Base-by-base conservation (phyloP, 2,113 vertebrate species). In the Agelaius tricolor region DNA sequence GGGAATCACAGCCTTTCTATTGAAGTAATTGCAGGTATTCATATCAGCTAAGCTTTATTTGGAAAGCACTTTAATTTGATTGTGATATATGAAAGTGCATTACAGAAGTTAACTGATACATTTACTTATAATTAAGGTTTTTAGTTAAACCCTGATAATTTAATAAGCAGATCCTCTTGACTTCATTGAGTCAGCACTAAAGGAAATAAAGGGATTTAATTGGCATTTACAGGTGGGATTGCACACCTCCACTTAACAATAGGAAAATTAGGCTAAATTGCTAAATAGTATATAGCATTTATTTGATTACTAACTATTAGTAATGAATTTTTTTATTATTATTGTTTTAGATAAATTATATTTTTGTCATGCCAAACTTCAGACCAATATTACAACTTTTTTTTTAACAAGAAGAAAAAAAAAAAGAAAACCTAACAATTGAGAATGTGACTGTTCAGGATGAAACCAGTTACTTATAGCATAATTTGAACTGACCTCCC, bases 401-500 rank as follows among this genome's bases (percentile, higher is more conserved):
- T 89, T 77, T 78, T 55, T 18, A 80, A 39, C 6, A 35, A 41
- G 22, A 3, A 57, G 30, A 4, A 22, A 31, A 27, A 71, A 39
- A 27, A 71, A 63, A 28, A 16, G 3, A 24, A 10, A 77, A 3
- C 13, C 22, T 76, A 35, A 28, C 23, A 88, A 71, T 6, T 69
- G 63, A 90, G 22, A 31, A 83, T 73, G 23, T 83, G 43, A 90
- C 75, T 86, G 82, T 76, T 90, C 54, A 83, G 39, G 43, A 85
- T 90, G 75, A 90, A 93, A 94, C 4, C 59, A 51, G n/a, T 74
- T 77, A 80, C 46, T 73, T 51, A 62, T 2, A 73, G n/a, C n/a
- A 33, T 92, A 88, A 93, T 88, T 94, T 74, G 59, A 94, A 71
- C 43, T 43, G n/a, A 96, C 43, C 54, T 90, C 27, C 55, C 69